A percentile compares a stretch with the other conserved stretches of the same genome.
These are phyloP conservation scores for Catharus bicknelli DNA, from an alignment of 2,113 vertebrate species.

Conservation along the genomic window DNA sequence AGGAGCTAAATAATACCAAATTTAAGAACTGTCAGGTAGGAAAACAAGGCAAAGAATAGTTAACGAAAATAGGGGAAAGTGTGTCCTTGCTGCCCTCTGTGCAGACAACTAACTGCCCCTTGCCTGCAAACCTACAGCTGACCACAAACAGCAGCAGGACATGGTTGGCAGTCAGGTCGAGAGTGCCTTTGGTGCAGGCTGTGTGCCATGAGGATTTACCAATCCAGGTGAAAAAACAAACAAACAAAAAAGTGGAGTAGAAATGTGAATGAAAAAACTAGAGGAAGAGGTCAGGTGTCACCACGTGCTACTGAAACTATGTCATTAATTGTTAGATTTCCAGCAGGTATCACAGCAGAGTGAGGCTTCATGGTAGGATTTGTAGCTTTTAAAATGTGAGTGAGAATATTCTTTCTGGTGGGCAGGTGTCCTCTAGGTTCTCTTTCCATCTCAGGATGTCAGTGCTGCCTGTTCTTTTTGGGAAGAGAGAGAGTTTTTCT, in stretches of 20 bases:
- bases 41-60: constrained; percentile 41
- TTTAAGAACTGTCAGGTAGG: constrained; percentile 53
- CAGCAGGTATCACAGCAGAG: background rate
- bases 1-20: constrained; percentile 60
- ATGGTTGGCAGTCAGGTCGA: background rate
- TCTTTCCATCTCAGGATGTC: background rate
- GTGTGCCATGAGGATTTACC: background rate
- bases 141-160: background rate
- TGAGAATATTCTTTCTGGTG: background rate
- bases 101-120: background rate
- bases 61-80: constrained; percentile 2
- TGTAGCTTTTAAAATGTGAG: background rate
- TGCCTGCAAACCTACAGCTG: background rate
- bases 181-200: background rate
- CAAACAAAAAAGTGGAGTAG: background rate
- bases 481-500: background rate
- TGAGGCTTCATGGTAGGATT: background rate
- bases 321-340: background rate
- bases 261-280: background rate
- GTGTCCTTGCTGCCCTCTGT: background rate
- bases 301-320: background rate
- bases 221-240: background rate
- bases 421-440: background rate
- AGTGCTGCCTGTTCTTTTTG: background rate
- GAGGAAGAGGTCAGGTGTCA: background rate